phyloP scores from a whole-genome alignment of 2,113 vertebrate species.

The Excalfactoria chinensis region DNA sequence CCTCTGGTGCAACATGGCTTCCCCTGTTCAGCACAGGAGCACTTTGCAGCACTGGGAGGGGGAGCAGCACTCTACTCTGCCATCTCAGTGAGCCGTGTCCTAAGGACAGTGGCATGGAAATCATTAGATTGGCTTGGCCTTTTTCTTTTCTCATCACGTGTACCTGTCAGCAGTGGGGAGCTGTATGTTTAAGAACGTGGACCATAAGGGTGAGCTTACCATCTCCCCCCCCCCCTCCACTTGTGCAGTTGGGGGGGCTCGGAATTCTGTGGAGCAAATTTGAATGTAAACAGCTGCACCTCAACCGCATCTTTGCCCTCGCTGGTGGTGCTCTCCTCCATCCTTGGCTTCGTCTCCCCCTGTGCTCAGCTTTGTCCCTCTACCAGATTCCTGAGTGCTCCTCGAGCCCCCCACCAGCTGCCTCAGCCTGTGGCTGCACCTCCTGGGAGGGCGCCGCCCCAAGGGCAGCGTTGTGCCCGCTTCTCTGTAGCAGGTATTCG shows the following conservation, averaged over 20 bases:
- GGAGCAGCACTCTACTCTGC: accelerated
- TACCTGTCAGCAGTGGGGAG: background rate
- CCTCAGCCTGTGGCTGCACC: accelerated
- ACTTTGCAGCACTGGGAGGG: accelerated
- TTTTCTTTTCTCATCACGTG: background rate
- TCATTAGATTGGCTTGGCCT: too few species aligned
- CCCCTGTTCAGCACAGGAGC: accelerated
- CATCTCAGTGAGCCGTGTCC: accelerated
- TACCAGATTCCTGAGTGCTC: background rate
- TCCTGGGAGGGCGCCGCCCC: background rate
- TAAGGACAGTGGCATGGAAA: accelerated
- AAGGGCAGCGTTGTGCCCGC: too few species aligned
- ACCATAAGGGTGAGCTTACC: background rate
- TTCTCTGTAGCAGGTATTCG: background rate
- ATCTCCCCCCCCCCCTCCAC: too few species aligned
- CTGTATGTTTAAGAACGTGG: background rate
- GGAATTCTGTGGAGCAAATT: background rate
- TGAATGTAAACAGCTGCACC: background rate
- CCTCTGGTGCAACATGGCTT: background rate
- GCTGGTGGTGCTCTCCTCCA: background rate
- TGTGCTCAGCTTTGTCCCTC: background rate
- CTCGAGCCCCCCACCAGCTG: background rate
- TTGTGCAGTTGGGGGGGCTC: background rate
- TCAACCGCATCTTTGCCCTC: background rate
- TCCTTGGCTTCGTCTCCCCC: background rate